Percentiles rank a stretch among this genome's conserved stretches.
These are phyloP conservation scores for Crotalus tigris DNA, from an alignment of 2,113 vertebrate species.

Conservation along the genomic window DNA sequence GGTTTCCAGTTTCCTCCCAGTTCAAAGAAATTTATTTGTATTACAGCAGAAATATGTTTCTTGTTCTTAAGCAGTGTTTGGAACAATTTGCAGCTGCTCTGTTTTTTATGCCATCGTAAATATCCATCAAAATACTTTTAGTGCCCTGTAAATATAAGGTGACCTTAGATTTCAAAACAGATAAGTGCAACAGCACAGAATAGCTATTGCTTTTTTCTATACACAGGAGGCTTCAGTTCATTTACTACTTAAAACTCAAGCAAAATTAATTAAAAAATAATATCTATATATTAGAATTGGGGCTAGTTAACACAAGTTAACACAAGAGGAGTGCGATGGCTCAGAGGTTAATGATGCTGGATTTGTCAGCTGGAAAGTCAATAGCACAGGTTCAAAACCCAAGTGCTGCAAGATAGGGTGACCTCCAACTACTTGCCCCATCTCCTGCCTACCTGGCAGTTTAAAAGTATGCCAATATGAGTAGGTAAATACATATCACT, in stretches of 20 bases:
- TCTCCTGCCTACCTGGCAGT: background rate
- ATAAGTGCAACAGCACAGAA: conserved; percentile 18
- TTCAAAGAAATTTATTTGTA: conserved; percentile 51
- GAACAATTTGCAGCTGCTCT: conserved; percentile 58
- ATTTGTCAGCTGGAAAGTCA: no score
- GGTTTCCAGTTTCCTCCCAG: conserved; percentile 39
- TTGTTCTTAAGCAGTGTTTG: conserved; percentile 56
- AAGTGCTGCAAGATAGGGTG: background rate
- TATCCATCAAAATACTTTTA: conserved; percentile 53
- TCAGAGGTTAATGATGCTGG: no score
- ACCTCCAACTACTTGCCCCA: background rate
- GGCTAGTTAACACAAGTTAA: background rate
- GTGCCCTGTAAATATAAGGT: conserved; percentile 59
- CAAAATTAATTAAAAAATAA: background rate
- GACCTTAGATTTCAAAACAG: conserved; percentile 53
- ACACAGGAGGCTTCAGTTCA: conserved; percentile 27
- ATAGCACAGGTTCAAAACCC: no score
- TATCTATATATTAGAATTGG: background rate
- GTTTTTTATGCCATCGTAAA: conserved; percentile 61
- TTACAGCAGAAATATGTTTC: conserved; percentile 52
- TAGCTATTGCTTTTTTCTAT: conserved; percentile 2
- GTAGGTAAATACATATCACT: background rate
- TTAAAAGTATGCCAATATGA: background rate
- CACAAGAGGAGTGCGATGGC: background rate
- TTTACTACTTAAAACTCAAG: background rate